These are phyloP conservation scores for Drosophila repleta DNA, from an alignment of 1,140 invertebrate genomes.

Conservation along the genomic window DNA sequence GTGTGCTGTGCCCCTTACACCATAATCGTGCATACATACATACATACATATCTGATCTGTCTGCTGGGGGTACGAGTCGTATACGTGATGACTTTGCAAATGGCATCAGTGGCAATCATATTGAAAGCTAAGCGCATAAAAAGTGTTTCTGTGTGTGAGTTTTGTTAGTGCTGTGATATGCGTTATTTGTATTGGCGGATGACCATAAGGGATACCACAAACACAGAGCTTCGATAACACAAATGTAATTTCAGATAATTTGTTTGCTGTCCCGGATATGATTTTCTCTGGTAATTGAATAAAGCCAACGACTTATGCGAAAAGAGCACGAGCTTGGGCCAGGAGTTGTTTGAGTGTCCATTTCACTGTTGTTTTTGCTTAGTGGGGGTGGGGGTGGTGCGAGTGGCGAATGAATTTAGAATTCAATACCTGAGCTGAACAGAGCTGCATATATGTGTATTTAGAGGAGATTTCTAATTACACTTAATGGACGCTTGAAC, in stretches of 20 bases:
- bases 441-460: no score
- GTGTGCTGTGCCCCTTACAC: slow-evolving; percentile 21
- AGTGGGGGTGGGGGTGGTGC: no score
- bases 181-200: slow-evolving; percentile 60
- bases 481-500: no score
- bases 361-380: background rate
- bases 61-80: slow-evolving; percentile 28
- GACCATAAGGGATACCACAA: slow-evolving; percentile 43
- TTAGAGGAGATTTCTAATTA: no score
- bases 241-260: slow-evolving; percentile 72
- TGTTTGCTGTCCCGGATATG: slow-evolving; percentile 55
- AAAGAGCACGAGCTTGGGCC: background rate
- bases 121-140: slow-evolving; percentile 71
- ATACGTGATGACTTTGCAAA: slow-evolving; percentile 82
- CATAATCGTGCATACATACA: background rate
- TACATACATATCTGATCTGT: slow-evolving; percentile 2
- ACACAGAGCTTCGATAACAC: slow-evolving; percentile 34
- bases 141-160: slow-evolving; percentile 39
- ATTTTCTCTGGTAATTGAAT: slow-evolving; percentile 42
- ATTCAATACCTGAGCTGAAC: no score
- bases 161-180: slow-evolving; percentile 40
- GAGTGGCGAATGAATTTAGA: no score
- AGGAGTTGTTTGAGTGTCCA: background rate
- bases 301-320: slow-evolving; percentile 10
- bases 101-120: slow-evolving; percentile 66